A percentile compares a stretch with the other conserved stretches of the same genome.
These are phyloP conservation scores for Pseudomugil gertrudae DNA, from an alignment of 2,797 vertebrate genomes.

Conservation along the genomic window DNA sequence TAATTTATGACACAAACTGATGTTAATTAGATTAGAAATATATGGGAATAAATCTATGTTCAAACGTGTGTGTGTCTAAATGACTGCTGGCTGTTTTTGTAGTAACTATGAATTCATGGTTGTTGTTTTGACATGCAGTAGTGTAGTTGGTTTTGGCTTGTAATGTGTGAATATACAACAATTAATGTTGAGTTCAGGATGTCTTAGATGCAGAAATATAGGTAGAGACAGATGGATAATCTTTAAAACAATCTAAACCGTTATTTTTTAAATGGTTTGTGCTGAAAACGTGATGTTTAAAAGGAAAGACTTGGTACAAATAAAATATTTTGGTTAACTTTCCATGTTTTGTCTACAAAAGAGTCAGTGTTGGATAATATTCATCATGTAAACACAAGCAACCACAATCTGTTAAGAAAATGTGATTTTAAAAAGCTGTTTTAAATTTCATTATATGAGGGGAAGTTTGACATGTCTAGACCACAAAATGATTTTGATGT, in stretches of 20 bases:
- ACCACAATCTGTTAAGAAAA: slow-evolving; percentile 10
- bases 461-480: slow-evolving; percentile 10
- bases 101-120: too few relatives aligned
- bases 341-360: neutral
- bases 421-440: slow-evolving; percentile 8
- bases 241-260: too few relatives aligned
- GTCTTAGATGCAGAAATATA: neutral
- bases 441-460: neutral
- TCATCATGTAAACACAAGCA: neutral
- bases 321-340: neutral
- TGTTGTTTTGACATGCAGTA: too few relatives aligned
- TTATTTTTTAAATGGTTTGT: too few relatives aligned
- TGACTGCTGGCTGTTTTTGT: too few relatives aligned
- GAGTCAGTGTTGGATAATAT: slow-evolving; percentile 4
- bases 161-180: neutral
- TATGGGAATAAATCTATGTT: too few relatives aligned
- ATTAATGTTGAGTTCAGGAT: too few relatives aligned
- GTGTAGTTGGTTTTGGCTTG: too few relatives aligned
- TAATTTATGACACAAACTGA: too few relatives aligned
- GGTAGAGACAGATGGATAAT: neutral
- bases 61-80: too few relatives aligned
- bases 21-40: too few relatives aligned
- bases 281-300: neutral
- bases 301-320: neutral
- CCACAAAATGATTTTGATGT: slow-evolving; percentile 23